A percentile compares a stretch with the other conserved stretches of the same genome.
phyloP scores from a whole-genome alignment of 2,888 invertebrate genomes.

The Hypolimnas misippus region DNA sequence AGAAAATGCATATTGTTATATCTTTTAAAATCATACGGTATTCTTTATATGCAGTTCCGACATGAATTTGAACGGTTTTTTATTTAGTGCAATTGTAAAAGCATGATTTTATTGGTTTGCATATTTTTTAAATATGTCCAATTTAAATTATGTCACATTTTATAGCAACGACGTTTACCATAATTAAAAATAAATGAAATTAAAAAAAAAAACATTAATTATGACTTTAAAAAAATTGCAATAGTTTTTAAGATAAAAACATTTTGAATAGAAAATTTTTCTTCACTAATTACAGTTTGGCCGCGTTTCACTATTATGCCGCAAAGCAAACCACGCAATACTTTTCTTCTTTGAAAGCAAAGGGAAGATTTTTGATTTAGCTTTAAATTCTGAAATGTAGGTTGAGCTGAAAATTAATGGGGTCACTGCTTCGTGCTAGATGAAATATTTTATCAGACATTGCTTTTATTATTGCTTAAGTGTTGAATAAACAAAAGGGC shows the following conservation, averaged over 20 bases:
- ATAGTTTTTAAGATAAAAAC: conserved; percentile 26
- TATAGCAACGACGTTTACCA: background rate
- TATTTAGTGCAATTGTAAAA: no score
- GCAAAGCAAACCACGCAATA: conserved; percentile 28
- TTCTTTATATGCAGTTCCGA: no score
- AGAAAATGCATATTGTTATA: no score
- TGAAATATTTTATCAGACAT: conserved; percentile 28
- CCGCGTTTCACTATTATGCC: conserved; percentile 20
- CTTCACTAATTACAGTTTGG: conserved; percentile 29
- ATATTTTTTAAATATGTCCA: no score
- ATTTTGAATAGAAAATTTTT: conserved; percentile 28
- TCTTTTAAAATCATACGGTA: no score
- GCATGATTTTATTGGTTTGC: no score
- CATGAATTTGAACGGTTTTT: no score
- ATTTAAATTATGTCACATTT: no score
- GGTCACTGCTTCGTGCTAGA: conserved; percentile 21
- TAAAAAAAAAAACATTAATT: background rate
- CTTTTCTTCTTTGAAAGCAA: conserved; percentile 28
- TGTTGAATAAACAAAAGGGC: conserved; percentile 17
- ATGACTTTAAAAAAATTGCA: background rate
- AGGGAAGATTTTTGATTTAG: conserved; percentile 34
- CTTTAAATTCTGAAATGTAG: conserved; percentile 32
- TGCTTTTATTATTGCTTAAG: conserved; percentile 23
- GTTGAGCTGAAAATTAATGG: conserved; percentile 33
- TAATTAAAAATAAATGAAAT: background rate